A percentile compares a stretch with the other conserved stretches of the same genome.
Conservation (phyloP, 2,888 invertebrate species). For the Athalia rosae region DNA sequence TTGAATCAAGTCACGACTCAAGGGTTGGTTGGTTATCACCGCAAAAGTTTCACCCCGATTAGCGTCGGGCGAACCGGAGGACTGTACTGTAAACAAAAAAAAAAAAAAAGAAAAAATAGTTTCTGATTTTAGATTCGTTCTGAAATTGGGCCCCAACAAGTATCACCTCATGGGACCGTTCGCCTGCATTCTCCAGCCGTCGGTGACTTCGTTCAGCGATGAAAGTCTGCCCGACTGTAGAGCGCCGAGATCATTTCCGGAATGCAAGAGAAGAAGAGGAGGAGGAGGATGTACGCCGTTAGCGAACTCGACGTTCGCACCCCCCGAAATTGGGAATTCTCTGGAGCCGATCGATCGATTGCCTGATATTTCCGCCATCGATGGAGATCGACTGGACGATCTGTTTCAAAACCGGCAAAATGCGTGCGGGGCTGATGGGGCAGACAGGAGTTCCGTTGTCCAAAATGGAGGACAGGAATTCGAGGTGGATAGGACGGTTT, state of each 20-base stretch:
- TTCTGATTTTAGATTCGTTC: conserved; percentile 52
- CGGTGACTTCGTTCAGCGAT: neutral
- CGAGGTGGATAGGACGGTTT: conserved; percentile 6
- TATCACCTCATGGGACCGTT: conserved; percentile 57
- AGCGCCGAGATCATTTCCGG: neutral
- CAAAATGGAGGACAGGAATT: neutral
- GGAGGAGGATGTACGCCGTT: neutral
- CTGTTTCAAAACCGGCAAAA: neutral
- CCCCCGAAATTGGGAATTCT: neutral
- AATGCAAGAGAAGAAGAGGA: neutral
- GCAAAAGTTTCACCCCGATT: conserved; percentile 5
- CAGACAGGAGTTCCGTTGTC: neutral
- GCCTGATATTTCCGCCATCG: neutral
- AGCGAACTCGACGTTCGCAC: conserved; percentile 12
- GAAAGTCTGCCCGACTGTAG: neutral
- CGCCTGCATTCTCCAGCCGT: conserved; percentile 42
- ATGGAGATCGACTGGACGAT: neutral
- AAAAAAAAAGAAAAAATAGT: neutral
- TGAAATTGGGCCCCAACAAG: conserved; percentile 52
- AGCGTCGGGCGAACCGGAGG: neutral
- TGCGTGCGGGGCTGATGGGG: neutral
- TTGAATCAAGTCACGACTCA: conserved; percentile 58
- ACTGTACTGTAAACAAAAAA: too few relatives aligned
- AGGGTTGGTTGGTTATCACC: conserved; percentile 58
- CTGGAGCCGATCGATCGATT: neutral